phyloP scores from a whole-genome alignment of 2,113 vertebrate genomes.

The Gadus macrocephalus region DNA sequence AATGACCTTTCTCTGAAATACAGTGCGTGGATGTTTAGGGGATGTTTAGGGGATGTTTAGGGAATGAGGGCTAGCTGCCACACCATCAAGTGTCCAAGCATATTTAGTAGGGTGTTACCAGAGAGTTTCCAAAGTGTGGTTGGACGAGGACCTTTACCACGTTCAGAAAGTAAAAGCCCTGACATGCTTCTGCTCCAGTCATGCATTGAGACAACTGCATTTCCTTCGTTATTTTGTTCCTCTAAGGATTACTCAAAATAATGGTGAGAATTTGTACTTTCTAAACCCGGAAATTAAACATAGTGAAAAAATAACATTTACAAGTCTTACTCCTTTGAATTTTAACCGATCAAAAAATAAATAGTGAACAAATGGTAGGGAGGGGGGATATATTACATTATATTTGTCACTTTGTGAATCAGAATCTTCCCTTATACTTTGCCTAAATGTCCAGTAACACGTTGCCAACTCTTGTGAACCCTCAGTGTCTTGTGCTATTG shows the following conservation, averaged over 20 bases:
- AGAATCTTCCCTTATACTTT: slow-evolving; percentile 37
- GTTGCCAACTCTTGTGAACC: slow-evolving; percentile 58
- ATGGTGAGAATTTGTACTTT: no score
- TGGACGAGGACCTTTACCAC: no score
- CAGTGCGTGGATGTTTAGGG: not conserved
- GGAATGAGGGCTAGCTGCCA: slow-evolving; percentile 31
- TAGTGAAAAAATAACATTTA: no score
- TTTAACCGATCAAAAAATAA: slow-evolving; percentile 55
- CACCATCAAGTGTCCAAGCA: slow-evolving; percentile 24
- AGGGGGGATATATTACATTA: slow-evolving; percentile 41
- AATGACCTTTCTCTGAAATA: slow-evolving; percentile 13
- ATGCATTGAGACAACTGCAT: no score
- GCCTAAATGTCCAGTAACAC: slow-evolving; percentile 32
- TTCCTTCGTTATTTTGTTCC: no score
- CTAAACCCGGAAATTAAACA: slow-evolving; percentile 24
- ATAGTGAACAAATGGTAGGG: slow-evolving; percentile 47
- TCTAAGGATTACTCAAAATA: no score
- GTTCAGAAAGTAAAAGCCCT: no score
- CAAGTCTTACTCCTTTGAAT: no score
- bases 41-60: slow-evolving; percentile 17
- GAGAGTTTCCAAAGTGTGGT: no score
- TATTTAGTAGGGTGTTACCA: slow-evolving; percentile 36
- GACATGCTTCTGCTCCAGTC: no score
- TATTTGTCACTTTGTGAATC: slow-evolving; percentile 36
- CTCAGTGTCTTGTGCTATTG: slow-evolving; percentile 69